Conservation (phyloP, 92 coral and sea anemone genomes). For the Palythoa grandiflora region DNA sequence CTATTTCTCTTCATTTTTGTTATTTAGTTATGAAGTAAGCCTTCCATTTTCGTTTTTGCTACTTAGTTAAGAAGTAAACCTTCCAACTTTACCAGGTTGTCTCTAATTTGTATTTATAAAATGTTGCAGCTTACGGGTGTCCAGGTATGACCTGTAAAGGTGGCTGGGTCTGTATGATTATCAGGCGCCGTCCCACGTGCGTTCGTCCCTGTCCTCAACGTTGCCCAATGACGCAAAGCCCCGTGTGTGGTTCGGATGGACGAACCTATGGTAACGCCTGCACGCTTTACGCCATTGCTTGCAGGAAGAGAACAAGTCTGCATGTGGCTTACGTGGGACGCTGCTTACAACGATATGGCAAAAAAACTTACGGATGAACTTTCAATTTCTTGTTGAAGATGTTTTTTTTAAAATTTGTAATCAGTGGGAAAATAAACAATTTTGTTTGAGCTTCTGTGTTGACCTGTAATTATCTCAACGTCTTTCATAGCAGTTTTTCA, state of each 20-base stretch:
- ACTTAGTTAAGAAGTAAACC: too few species aligned
- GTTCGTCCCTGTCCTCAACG: neutral
- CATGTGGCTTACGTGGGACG: neutral
- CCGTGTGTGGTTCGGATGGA: constrained; percentile 8
- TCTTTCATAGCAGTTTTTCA: too few species aligned
- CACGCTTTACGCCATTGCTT: constrained; percentile 1
- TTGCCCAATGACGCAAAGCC: neutral
- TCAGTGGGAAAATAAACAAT: too few species aligned
- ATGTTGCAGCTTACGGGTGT: neutral
- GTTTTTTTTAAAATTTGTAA: too few species aligned
- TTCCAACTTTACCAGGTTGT: neutral
- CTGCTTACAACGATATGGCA: neutral
- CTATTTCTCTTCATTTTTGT: too few species aligned
- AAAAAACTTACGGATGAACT: too few species aligned
- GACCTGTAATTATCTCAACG: too few species aligned
- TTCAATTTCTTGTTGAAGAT: too few species aligned
- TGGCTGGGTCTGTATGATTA: neutral
- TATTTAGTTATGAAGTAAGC: too few species aligned
- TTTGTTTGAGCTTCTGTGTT: too few species aligned
- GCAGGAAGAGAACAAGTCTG: neutral
- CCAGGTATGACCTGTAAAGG: neutral
- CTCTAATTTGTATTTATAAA: neutral
- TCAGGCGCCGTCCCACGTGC: neutral
- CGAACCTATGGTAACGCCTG: neutral
- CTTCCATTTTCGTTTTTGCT: too few species aligned